phyloP scores from a whole-genome alignment of 2,113 vertebrate genomes.

The Ptychochromis oligacanthus region DNA sequence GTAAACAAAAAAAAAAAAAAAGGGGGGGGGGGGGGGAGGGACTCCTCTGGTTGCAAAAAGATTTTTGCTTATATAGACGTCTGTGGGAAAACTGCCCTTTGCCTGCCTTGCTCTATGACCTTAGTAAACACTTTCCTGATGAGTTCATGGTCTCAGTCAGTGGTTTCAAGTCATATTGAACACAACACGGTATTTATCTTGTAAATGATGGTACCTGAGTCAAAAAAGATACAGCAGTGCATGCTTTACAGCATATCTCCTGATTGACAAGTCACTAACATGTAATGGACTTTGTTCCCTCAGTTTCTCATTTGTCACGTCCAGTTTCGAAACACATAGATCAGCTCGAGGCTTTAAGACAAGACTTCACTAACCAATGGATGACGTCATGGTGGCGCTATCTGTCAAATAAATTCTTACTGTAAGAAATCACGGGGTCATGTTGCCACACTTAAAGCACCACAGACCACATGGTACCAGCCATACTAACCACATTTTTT shows the following conservation, averaged over 20 bases:
- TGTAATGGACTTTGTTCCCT: no score
- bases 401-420: background rate
- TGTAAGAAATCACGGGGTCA: background rate
- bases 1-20: no score
- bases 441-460: background rate
- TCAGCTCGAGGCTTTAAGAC: background rate
- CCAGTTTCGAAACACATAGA: background rate
- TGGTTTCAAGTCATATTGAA: background rate
- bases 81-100: background rate
- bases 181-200: background rate
- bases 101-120: background rate
- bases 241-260: background rate
- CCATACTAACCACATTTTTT: background rate
- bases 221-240: background rate
- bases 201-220: background rate
- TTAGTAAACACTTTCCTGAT: background rate
- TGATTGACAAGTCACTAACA: background rate
- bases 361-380: background rate
- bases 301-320: background rate
- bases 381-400: background rate
- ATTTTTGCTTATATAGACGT: background rate
- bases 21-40: no score
- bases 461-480: background rate
- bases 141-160: background rate
- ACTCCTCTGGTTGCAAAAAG: background rate